Conservation (phyloP, 2,113 vertebrate species). For the Notothenia coriiceps region DNA sequence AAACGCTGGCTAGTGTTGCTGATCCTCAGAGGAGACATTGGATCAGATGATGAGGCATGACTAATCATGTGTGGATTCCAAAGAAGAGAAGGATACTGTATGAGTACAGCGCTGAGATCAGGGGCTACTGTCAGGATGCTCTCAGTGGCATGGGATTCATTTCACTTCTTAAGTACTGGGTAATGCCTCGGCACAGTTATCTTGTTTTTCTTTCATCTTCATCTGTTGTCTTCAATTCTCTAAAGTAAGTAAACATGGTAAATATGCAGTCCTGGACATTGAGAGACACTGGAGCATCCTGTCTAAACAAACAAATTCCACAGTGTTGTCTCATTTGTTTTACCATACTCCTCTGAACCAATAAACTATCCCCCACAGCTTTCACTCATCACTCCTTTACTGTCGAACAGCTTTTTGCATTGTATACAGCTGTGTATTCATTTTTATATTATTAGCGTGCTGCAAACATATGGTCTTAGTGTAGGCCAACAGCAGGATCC, state of each 20-base stretch:
- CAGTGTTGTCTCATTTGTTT: constrained; percentile 55
- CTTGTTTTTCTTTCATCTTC: constrained; percentile 1
- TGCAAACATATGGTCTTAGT: constrained; percentile 24
- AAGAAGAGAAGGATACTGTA: constrained; percentile 17
- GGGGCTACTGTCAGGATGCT: constrained; percentile 17
- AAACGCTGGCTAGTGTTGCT: constrained; percentile 3
- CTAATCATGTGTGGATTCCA: constrained; percentile 42
- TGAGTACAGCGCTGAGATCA: constrained; percentile 21
- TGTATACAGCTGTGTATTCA: constrained; percentile 35
- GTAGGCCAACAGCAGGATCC: constrained; percentile 23
- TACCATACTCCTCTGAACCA: constrained; percentile 18
- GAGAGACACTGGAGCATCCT: constrained; percentile 23
- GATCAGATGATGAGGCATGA: constrained; percentile 46
- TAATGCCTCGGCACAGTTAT: constrained; percentile 2
- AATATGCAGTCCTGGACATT: constrained; percentile 31
- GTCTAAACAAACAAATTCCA: constrained; percentile 60
- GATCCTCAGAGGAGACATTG: constrained; percentile 6
- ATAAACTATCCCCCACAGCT: constrained; percentile 15
- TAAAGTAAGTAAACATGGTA: constrained; percentile 38
- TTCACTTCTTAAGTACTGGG: neutral
- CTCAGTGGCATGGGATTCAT: neutral
- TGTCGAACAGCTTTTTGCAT: neutral
- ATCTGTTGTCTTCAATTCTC: neutral
- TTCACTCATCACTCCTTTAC: neutral
- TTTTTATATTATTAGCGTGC: constrained; percentile 24